Conservation (phyloP, 2,888 invertebrate species). For the Selenia dentaria region DNA sequence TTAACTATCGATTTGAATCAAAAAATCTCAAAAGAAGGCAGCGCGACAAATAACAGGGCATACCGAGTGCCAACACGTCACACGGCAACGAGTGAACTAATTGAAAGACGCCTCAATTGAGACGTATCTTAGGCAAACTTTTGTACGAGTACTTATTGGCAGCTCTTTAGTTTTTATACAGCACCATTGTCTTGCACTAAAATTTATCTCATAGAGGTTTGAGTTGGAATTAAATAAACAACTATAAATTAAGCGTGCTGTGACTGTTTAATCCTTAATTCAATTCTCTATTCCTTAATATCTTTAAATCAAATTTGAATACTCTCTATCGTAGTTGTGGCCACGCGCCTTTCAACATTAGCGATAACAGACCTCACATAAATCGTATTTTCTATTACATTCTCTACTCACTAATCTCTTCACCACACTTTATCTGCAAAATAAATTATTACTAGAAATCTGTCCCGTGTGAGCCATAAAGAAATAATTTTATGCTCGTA, state of each 20-base stretch:
- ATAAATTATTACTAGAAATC: constrained; percentile 74
- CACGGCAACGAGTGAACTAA: too few relatives aligned
- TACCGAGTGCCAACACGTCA: too few relatives aligned
- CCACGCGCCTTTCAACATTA: constrained; percentile 66
- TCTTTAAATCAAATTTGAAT: constrained; percentile 62
- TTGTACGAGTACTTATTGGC: too few relatives aligned
- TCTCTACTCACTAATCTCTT: constrained; percentile 63
- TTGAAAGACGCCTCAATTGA: too few relatives aligned
- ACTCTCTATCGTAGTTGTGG: constrained; percentile 50
- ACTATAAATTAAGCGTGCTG: constrained; percentile 13
- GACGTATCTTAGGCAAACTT: too few relatives aligned
- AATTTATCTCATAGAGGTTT: too few relatives aligned
- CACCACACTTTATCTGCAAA: constrained; percentile 57
- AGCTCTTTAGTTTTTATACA: too few relatives aligned
- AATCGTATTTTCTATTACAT: constrained; percentile 72
- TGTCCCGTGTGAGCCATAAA: constrained; percentile 58
- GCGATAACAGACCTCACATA: constrained; percentile 67
- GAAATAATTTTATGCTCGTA: constrained; percentile 74
- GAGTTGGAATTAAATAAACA: too few relatives aligned
- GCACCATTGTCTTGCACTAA: too few relatives aligned
- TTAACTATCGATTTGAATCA: too few relatives aligned
- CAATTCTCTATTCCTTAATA: constrained; percentile 28
- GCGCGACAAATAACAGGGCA: too few relatives aligned
- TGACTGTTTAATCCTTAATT: constrained; percentile 29
- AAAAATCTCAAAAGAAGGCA: too few relatives aligned